Percentiles rank a stretch among this genome's conserved stretches.
Evolutionary conservation across 1,140 invertebrate species (phyloP).

Genomic region (Conus betulinus): DNA sequence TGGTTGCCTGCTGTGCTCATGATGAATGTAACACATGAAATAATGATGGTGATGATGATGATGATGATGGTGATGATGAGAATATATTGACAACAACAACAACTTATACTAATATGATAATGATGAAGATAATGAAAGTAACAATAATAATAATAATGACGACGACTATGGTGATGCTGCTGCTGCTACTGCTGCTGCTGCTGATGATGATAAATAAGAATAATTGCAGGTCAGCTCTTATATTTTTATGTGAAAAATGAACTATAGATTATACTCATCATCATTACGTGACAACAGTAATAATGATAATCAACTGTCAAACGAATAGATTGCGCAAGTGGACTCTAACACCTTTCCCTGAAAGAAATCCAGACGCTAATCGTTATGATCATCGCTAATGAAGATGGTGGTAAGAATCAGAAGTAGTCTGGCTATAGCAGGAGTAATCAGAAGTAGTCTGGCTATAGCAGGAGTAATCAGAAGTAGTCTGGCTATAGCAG

Average conservation of each 20-base stretch:
- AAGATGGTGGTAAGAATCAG: not conserved
- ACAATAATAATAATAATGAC: not conserved
- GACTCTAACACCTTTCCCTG: no score
- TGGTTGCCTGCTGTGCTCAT: not conserved
- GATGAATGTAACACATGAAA: no score
- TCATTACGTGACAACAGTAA: not conserved
- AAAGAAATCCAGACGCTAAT: no score
- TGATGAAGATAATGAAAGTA: conserved; percentile 10
- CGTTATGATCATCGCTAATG: not conserved
- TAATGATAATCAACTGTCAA: not conserved
- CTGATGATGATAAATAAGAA: not conserved
- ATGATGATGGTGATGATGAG: not conserved
- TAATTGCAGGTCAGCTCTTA: no score
- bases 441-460: no score
- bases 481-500: no score
- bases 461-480: no score
- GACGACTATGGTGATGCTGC: conserved; percentile 5
- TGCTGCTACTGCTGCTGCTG: not conserved
- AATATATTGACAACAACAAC: not conserved
- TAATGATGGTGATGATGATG: not conserved
- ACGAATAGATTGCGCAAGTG: no score
- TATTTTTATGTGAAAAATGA: no score
- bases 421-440: no score
- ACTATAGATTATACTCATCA: no score
- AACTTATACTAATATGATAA: not conserved